Base-by-base conservation (phyloP, 35 echinoderm and acorn worm genomes). In the Heliocidaris tuberculata region DNA sequence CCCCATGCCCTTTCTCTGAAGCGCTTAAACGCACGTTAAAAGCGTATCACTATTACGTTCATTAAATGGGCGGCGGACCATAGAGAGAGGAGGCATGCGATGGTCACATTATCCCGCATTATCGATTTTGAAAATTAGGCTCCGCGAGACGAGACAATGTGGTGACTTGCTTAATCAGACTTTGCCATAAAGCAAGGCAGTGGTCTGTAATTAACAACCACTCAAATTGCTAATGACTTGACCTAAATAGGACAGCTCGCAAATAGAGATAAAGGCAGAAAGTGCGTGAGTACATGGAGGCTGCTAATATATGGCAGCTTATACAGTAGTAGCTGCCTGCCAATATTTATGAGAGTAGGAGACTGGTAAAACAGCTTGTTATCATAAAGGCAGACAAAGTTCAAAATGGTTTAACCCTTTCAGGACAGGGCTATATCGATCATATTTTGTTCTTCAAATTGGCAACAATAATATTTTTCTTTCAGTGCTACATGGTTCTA, bases 201-300 rank as follows among this genome's bases (percentile, higher is more conserved):
- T 59, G 49, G 91, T 15, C 47, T 32, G 91, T 93, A 93, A 93
- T 93, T 93, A 93, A 93, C 91, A 50, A 93, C 91, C 50, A 93
- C 91, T 93, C 91, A 93, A 93, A 93, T 93, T 27, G 91, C 27
- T 93, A 93, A 93, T 93, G 91, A 93, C 91, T 93, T 93, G 91
- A 93, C 91, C 91, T 93, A 59, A 93, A 93, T 93, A 93, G 31
- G 48, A 50, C 47, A 89, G 47, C 12, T 93, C 31, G 29, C 15
- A 30, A 31, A 27, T 17, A 93, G 48, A 93, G 65, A 78, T n/a
- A n/a, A 78, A 27, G 65, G 65, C 65, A 78, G 65, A 78, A 70
- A 78, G 65, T 27, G 65, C 2, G 8, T 7, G 6, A 78, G 65
- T 11, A 9, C 65, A 78, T 24, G 8, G 60, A 24, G 31, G 5